Evolutionary conservation across 2,797 vertebrate genomes (phyloP), one percentile per base, ranked within the genome.

Genomic region (Erethizon dorsatum): DNA sequence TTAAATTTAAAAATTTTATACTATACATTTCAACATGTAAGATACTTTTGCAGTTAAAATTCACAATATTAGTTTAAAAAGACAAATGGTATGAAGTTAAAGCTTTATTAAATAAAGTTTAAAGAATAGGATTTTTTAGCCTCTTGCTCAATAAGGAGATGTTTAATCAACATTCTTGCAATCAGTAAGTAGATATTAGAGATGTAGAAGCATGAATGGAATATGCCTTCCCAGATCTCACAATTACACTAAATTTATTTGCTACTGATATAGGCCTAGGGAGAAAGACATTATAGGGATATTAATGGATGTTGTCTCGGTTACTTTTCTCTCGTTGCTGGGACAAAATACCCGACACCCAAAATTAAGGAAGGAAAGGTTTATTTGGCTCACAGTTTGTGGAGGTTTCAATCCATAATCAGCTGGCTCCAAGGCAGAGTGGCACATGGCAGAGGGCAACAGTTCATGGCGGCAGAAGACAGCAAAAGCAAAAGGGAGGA

Each of bases 21-120:
- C 73, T 61, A 89, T 45, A n/a, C 31, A 93, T 83, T 75, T 96
- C 54, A 91, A 52, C 4, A 47, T 57, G 3, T 59, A 56, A 11
- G 13, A n/a, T 7, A 12, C 17, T 83, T 63, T 14, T 12, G 28
- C 57, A 88, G 10, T 59, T 91, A 31, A n/a, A 90, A 91, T 63
- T 86, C 65, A 11, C 41, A 85, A n/a, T 59, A 24, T 59, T 12
- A 59, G 28, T 57, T 78, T 67, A 71, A 84, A 92, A 80, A 31
- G 28, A 69, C 73, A 89, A 82, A 57, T 61, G 26, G 3, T 47
- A 31, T 69, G 6, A 15, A 45, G 4, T 31, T 82, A 75, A 85
- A 90, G 18, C 5, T 45, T 91, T 82, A 83, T 65, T 69, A 96
- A 94, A n/a, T 75, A 91, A 91, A 57, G 7, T 2, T 15, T 83